These are phyloP conservation scores for Macheiramphus alcinus DNA, from an alignment of 2,113 vertebrate genomes.

Conservation along the genomic window DNA sequence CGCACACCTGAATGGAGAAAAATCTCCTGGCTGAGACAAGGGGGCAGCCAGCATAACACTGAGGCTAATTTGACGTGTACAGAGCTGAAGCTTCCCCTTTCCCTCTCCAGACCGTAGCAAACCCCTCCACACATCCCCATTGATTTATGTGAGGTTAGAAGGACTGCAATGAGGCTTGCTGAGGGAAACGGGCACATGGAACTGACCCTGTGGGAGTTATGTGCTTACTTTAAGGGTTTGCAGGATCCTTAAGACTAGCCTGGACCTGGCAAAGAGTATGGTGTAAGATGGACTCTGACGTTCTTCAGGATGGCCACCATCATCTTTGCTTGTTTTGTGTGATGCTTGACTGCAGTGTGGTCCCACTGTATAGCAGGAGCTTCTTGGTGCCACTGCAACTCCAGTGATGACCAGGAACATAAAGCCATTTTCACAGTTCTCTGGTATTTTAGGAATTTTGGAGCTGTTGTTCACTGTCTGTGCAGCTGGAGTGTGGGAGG, in stretches of 20 bases:
- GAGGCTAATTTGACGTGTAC: background rate
- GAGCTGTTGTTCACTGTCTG: background rate
- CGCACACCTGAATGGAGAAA: background rate
- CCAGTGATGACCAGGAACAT: background rate
- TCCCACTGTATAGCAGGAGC: too few species aligned
- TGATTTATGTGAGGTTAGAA: background rate
- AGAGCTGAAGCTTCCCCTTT: background rate
- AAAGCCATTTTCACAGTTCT: background rate
- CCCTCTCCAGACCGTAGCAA: background rate
- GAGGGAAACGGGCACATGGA: background rate
- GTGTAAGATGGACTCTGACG: fast-evolving
- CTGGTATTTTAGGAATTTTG: background rate
- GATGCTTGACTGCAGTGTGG: background rate
- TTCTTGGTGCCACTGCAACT: background rate
- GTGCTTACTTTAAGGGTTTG: background rate
- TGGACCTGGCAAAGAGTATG: background rate
- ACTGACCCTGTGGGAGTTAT: background rate
- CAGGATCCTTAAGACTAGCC: background rate
- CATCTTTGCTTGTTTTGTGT: fast-evolving
- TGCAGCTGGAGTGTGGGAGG: background rate
- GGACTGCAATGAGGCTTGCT: background rate
- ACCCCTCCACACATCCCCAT: background rate
- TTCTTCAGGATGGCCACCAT: background rate
- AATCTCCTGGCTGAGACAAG: background rate
- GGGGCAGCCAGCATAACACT: background rate